Evolutionary conservation across 2,113 vertebrate genomes (phyloP), one percentile per base, ranked within the genome.

Genomic region (Triplophysa tibetana): DNA sequence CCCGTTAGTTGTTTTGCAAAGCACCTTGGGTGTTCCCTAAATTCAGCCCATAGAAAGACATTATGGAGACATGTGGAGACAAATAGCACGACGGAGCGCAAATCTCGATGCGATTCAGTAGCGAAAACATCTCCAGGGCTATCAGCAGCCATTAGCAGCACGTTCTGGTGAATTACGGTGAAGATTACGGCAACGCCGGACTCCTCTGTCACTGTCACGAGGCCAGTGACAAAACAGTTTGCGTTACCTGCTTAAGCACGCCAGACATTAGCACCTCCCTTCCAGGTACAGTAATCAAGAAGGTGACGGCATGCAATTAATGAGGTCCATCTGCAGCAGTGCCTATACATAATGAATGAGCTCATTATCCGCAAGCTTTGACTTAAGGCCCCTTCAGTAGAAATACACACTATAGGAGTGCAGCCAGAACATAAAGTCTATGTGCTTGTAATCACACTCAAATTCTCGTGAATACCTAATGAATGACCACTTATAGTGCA

Each of bases 41-140:
- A 90, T 84, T 90, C 87, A 89, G 89, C 92, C 91, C 88, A 88
- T 91, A 91, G 91, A 91, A 87, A 92, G 90, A 93, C 93, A 95
- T 94, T 93, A 94, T 92, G 87, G 88, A 91, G 90, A 92, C 91
- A 87, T 83, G 89, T 90, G 88, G 82, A 91, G 92, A 93, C 92
- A 92, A 94, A 91, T 87, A 89, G 88, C 83, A 78, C 83, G 85
- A 90, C 88, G 87, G 88, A 88, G 89, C 90, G 84, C 81, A 87
- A 93, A 92, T 89, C 92, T 93, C 93, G 89, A 92, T 90, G 88
- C 88, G 92, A 88, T 90, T 91, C 88, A 91, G 89, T 90, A 93
- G 90, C 90, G 85, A 94, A 96, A 95, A 94, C 91, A 92, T 93
- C 92, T 93, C 89, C 88, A 90, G 92, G 93, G 91, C 91, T 90